phyloP scores from a whole-genome alignment of 2,113 vertebrate genomes.

The Pseudonaja textilis region DNA sequence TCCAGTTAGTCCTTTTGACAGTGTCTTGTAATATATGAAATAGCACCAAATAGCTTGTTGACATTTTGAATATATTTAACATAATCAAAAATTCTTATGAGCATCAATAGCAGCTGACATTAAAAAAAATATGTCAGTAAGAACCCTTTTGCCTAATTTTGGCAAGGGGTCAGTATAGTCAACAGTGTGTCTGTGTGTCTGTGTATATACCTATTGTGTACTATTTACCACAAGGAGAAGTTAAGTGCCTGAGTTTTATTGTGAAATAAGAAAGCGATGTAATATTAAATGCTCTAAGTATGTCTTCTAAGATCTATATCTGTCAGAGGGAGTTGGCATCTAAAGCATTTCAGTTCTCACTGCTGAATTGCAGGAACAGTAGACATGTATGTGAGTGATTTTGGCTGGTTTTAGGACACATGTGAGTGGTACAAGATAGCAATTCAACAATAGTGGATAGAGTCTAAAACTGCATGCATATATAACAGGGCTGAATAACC shows the following conservation, averaged over 20 bases:
- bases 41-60: not conserved
- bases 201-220: not conserved
- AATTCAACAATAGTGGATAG: not conserved
- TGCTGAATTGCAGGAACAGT: not conserved
- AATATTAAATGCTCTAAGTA: not conserved
- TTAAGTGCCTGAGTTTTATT: not conserved
- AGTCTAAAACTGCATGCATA: not conserved
- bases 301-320: not conserved
- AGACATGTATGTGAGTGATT: constrained; percentile 1
- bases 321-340: not conserved
- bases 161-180: not conserved
- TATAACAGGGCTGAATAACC: not conserved
- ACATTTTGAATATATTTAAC: not conserved
- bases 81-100: not conserved
- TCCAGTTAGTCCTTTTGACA: not conserved
- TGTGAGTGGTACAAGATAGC: not conserved
- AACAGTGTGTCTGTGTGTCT: not conserved
- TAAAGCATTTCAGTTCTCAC: rapidly evolving
- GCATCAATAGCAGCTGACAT: not conserved
- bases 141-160: not conserved
- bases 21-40: not conserved
- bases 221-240: not conserved
- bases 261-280: not conserved
- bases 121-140: not conserved
- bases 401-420: not conserved